Conservation (phyloP, 2,888 invertebrate species). For the Macropis europaea region DNA sequence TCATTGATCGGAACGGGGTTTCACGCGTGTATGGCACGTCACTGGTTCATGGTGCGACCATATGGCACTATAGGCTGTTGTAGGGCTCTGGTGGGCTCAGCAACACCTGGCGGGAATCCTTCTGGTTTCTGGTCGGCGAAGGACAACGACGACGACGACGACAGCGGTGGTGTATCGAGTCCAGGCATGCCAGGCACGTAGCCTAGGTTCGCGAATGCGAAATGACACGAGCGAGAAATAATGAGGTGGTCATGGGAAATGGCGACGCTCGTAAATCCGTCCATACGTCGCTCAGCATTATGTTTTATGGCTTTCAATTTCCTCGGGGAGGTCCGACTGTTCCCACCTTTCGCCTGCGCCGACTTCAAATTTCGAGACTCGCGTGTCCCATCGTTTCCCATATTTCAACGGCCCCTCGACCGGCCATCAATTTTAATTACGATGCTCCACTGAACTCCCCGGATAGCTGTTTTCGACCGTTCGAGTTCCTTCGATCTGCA, state of each 20-base stretch:
- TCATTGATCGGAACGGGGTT: not conserved
- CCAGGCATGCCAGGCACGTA: constrained; percentile 56
- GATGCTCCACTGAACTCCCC: constrained; percentile 21
- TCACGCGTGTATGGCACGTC: constrained; percentile 11
- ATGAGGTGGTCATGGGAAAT: constrained; percentile 66
- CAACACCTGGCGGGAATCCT: constrained; percentile 56
- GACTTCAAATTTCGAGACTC: constrained; percentile 21
- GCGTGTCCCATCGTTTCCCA: constrained; percentile 24
- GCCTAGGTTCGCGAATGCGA: constrained; percentile 45
- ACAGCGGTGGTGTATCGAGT: constrained; percentile 17
- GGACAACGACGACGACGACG: not conserved
- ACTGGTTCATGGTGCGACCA: constrained; percentile 41
- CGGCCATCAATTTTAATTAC: constrained; percentile 40
- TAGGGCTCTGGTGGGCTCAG: constrained; percentile 19
- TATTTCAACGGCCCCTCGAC: constrained; percentile 16
- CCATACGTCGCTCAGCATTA: constrained; percentile 60
- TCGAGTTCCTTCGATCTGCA: constrained; percentile 10
- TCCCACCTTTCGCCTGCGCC: constrained; percentile 33
- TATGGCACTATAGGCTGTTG: constrained; percentile 47
- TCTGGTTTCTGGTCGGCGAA: constrained; percentile 12
- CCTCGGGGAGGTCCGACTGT: constrained; percentile 44
- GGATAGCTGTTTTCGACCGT: not conserved
- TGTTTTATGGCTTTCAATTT: constrained; percentile 70
- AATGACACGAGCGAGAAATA: constrained; percentile 61
- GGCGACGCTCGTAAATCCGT: constrained; percentile 65